Evolutionary conservation across 2,888 invertebrate species (phyloP).

Genomic region (Agrochola litura): DNA sequence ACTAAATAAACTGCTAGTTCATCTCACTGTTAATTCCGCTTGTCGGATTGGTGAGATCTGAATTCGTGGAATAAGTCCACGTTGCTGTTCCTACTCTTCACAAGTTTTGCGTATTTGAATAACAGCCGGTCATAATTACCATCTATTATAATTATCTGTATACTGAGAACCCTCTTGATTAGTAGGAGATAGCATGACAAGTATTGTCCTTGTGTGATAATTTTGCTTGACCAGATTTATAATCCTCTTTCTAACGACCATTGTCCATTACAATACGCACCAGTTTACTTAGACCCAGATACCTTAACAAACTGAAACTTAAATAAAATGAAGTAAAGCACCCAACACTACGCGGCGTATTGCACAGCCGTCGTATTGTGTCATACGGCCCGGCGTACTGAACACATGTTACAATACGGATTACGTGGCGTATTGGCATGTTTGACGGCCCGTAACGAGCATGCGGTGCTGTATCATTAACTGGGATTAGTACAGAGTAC

Average conservation of each 20-base stretch:
- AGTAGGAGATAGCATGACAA: neutral
- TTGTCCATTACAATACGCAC: neutral
- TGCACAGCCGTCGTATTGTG: conserved; percentile 16
- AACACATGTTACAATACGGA: conserved; percentile 36
- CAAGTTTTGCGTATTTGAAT: neutral
- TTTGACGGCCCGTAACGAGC: conserved; percentile 13
- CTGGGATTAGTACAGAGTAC: neutral
- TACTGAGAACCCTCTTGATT: neutral
- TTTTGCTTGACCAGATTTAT: neutral
- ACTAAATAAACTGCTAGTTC: conserved; percentile 45
- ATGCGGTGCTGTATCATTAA: conserved; percentile 7
- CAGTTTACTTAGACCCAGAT: neutral
- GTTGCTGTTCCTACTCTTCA: too few species aligned
- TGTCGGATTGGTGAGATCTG: neutral
- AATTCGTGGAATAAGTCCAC: conserved; percentile 1
- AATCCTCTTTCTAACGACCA: neutral
- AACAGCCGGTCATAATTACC: neutral
- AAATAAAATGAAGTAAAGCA: neutral
- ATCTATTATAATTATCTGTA: neutral
- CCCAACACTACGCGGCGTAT: conserved; percentile 12
- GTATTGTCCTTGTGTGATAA: neutral
- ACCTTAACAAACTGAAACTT: neutral
- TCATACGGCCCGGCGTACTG: conserved; percentile 2
- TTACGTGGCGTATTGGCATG: conserved; percentile 46
- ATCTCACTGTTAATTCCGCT: conserved; percentile 12